Conservation (phyloP, 1,140 invertebrate species). For the Notospermus geniculatus region DNA sequence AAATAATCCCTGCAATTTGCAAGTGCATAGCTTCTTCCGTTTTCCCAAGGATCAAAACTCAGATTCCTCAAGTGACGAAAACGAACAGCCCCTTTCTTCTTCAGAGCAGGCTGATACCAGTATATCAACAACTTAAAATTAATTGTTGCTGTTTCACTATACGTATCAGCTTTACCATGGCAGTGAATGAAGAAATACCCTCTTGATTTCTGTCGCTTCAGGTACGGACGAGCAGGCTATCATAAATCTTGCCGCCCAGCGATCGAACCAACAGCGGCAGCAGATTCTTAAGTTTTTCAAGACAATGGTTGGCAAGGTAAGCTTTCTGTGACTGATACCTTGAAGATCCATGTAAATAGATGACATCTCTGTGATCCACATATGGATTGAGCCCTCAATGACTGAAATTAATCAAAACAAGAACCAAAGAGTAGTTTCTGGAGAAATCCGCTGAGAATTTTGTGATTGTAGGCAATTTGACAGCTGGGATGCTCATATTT, state of each 20-base stretch:
- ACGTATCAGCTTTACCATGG: background rate
- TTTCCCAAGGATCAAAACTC: too few species aligned
- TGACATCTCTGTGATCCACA: background rate
- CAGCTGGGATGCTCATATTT: background rate
- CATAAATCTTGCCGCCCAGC: constrained; percentile 80
- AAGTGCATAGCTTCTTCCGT: too few species aligned
- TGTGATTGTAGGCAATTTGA: background rate
- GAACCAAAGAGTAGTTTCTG: background rate
- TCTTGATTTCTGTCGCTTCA: constrained; percentile 13
- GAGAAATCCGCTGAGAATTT: too few species aligned
- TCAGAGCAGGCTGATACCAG: background rate
- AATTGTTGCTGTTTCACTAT: background rate
- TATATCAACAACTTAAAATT: background rate
- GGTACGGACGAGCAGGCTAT: constrained; percentile 87
- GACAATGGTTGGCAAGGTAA: constrained; percentile 85
- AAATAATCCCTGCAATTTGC: too few species aligned
- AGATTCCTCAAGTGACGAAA: too few species aligned
- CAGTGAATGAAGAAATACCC: background rate
- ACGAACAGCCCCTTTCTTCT: too few species aligned
- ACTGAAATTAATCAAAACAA: background rate
- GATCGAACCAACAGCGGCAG: constrained; percentile 83
- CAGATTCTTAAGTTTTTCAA: constrained; percentile 90
- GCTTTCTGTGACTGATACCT: background rate
- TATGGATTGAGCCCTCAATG: background rate
- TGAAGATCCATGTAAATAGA: background rate